Base-by-base conservation (phyloP, 2,888 invertebrate species). In the Scaptomyza flava region DNA sequence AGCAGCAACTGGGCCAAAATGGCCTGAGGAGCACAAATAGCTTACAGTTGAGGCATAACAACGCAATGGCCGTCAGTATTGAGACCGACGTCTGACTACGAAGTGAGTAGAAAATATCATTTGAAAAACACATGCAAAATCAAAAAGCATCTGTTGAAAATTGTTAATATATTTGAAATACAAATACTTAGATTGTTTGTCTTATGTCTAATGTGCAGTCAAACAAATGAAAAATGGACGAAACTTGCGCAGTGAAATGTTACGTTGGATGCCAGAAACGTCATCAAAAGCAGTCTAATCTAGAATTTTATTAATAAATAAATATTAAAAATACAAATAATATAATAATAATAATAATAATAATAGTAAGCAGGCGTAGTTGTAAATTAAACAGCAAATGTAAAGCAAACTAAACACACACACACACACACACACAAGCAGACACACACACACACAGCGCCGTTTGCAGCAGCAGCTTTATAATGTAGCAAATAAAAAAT, bases 61-160 rank as follows among this genome's bases (percentile, higher is more conserved):
- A 95, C 93, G 94, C 96, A 92, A 95, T 96, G 93, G 95, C 96
- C 91, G 96, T 96, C 93, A 96, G 97, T 93, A 96, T 96, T 93
- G 97, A 98, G 94, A 98, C 97, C 93, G 97, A 98, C 94, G 97
- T 97, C 95, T 97, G 97, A 97, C 96, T 96, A 96, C 95, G 94
- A 94, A 96, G 97, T 97, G 92, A 93, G 94, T 84, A 31, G 2
- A 34, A 12, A 2, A 14, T 38, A n/a, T 1, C 1, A 36, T n/a
- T 48, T 8, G 14, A 41, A 27, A 27, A 27, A 27, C 6, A 6
- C 27, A 27, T 27, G 27, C 27, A 27, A 27, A 27, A 5, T 0
- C 23, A n/a, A 60, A 57, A 50, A 50, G 51, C 41, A 58, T 50
- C 46, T n/a, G 68, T 36, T 48, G 61, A 60, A 63, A 42, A 2